Percentiles rank a stretch among this genome's conserved stretches.
phyloP scores from a whole-genome alignment of 2,888 invertebrate species.

The Epiblema foenella region DNA sequence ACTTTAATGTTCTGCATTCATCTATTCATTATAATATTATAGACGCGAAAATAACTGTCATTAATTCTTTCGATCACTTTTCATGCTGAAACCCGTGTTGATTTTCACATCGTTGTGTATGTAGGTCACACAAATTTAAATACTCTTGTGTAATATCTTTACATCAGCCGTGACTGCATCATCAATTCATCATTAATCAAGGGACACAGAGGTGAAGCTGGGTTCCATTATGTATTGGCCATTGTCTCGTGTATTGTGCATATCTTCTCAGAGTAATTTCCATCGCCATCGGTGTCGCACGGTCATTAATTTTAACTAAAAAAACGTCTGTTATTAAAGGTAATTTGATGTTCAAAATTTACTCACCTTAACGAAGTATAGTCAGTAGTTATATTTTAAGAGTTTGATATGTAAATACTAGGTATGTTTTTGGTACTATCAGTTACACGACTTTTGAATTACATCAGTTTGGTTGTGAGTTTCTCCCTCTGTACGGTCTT shows the following conservation, averaged over 20 bases:
- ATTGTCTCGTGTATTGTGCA: conserved; percentile 41
- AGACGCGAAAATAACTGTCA: no score
- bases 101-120: background rate
- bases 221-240: conserved; percentile 36
- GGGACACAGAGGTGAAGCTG: conserved; percentile 34
- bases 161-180: conserved; percentile 14
- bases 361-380: background rate
- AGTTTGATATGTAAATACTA: background rate
- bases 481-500: no score
- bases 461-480: no score
- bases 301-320: conserved; percentile 31
- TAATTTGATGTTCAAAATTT: conserved; percentile 11
- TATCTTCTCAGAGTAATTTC: conserved; percentile 33
- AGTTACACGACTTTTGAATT: no score
- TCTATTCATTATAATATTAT: no score
- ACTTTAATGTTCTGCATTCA: no score
- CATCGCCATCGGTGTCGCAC: conserved; percentile 28
- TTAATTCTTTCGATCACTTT: background rate
- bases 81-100: background rate
- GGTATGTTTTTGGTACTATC: no score
- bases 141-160: conserved; percentile 5
- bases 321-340: conserved; percentile 18
- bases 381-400: background rate
- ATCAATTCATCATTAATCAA: conserved; percentile 36
- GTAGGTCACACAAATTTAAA: background rate